Base-by-base conservation (phyloP, 1,140 invertebrate genomes). In the Steinernema khuongi region DNA sequence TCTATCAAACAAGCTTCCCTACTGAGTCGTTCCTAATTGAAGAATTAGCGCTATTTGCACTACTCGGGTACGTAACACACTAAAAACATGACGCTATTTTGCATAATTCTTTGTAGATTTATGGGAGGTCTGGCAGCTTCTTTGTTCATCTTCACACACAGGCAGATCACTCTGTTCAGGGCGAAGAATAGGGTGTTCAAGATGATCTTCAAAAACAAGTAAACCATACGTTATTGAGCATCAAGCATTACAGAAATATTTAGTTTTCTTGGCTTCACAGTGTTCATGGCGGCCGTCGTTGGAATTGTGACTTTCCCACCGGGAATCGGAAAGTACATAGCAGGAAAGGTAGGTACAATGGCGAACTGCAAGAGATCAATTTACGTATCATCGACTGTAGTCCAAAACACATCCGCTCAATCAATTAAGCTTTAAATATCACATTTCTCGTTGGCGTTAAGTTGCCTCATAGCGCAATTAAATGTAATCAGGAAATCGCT, bases 21-120 rank as follows among this genome's bases (percentile, higher is more conserved):
- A 92, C 93, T 88, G 94, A 97, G 81, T 96, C 95, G 0, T 98
- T 97, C 87, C 94, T 97, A 89, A 92, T 94, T 18, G 92, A 96
- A 85, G 96, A 98, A 87, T 88, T 98, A 11, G 90, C 96, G 69
- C 92, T 94, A 0, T 98, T 96, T 86, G 91, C 93, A 0, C 81
- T 96, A 0, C 92, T 97, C 72, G 96, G 96, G 93, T 94, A 88
- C 89, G 36, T 79, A n/a, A 44, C 36, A 44, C 28, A 14, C 22
- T 73, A 71, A 32, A 19, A 70, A 30, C 2, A 31, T n/a, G 31
- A 28, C 19, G 67, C 4, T 74, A 75, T 28, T 71, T 71, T 1
- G 77, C 74, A 79, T 71, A 74, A 67, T 33, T 73, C 66, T 71
- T 80, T 83, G 67, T 78, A 93, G 92, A 0, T 90, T 92, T 0